Evolutionary conservation across 2,888 invertebrate species (phyloP).

Genomic region (Lasioglossum morio): DNA sequence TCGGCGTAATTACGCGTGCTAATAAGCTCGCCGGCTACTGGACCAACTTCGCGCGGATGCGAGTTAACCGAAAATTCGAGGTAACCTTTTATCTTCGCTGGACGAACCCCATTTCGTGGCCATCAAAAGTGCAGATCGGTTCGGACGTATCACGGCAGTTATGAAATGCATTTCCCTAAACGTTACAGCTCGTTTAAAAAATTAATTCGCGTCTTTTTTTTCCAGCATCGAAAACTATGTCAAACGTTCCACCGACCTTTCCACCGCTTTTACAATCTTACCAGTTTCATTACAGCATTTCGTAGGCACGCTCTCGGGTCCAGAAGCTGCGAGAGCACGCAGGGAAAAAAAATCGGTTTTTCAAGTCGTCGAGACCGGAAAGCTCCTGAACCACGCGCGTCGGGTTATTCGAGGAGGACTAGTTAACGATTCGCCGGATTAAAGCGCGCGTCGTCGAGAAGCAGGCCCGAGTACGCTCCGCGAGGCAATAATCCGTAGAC

Average conservation of each 20-base stretch:
- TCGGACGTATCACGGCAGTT: neutral
- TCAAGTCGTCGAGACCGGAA: neutral
- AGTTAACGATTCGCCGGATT: slow-evolving; percentile 16
- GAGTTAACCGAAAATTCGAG: slow-evolving; percentile 14
- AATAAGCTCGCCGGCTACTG: slow-evolving; percentile 4
- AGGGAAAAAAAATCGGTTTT: neutral
- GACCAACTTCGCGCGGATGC: neutral
- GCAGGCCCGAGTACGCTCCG: neutral
- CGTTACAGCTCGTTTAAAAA: too few species aligned
- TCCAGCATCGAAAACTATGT: neutral
- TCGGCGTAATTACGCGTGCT: slow-evolving; percentile 24
- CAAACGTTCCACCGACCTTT: neutral
- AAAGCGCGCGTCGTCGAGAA: neutral
- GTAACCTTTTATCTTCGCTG: neutral
- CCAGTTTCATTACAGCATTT: neutral
- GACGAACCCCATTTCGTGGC: neutral
- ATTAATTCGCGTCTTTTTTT: too few species aligned
- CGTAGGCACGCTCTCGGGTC: neutral
- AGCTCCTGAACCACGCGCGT: neutral
- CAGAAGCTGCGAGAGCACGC: neutral
- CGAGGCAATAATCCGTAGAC: slow-evolving; percentile 7
- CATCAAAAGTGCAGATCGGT: neutral
- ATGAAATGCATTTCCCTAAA: neutral
- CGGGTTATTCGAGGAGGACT: slow-evolving; percentile 1
- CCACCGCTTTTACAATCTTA: neutral